Conservation (phyloP, 2,113 vertebrate genomes). For the Pristiophorus japonicus region DNA sequence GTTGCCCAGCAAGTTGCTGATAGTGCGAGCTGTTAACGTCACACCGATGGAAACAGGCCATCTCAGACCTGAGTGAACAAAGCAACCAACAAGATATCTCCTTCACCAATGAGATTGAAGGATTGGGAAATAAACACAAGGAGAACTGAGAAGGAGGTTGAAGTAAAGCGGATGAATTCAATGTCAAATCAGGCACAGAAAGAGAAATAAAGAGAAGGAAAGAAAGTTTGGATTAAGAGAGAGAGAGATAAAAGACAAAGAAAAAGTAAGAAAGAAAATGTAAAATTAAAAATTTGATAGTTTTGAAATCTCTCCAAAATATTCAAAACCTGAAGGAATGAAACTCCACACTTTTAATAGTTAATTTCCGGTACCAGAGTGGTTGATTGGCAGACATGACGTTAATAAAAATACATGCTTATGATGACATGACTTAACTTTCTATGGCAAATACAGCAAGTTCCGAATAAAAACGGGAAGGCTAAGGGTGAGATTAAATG, state of each 20-base stretch:
- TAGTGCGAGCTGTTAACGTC: no score
- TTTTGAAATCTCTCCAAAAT: not conserved
- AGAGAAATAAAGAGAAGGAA: not conserved
- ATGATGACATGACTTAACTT: not conserved
- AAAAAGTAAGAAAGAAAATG: no score
- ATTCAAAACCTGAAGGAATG: not conserved
- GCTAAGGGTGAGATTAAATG: no score
- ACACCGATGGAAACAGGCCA: not conserved
- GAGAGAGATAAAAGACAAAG: no score
- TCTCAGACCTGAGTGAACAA: not conserved
- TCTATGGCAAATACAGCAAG: not conserved
- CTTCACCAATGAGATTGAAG: not conserved
- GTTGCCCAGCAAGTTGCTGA: not conserved
- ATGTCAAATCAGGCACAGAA: not conserved
- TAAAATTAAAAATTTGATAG: no score
- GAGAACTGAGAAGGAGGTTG: not conserved
- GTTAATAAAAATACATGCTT: not conserved
- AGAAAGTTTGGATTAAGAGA: not conserved
- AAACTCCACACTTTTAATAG: not conserved
- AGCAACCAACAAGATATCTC: no score
- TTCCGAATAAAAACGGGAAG: not conserved
- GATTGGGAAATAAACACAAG: not conserved
- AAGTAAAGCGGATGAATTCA: not conserved
- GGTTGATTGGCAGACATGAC: no score
- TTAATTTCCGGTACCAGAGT: not conserved